Base-by-base conservation (phyloP, 2,797 vertebrate species). In the Ambastaia sidthimunki region DNA sequence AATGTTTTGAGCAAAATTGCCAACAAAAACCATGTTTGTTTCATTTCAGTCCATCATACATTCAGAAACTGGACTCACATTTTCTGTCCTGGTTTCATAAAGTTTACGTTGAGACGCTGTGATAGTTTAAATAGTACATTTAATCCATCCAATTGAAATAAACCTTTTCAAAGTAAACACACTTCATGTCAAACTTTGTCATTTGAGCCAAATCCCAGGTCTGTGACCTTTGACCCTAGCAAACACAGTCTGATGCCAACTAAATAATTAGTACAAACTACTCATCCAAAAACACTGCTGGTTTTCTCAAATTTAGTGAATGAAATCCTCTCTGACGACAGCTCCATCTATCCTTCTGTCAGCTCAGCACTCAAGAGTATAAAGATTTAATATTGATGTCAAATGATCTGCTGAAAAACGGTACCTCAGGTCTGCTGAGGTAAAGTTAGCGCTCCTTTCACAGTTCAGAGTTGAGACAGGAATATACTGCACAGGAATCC, bases 261-360 rank as follows among this genome's bases (percentile, higher is more conserved):
- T 62, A 68, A 62, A 54, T 76, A 54, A 76, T 50, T 21, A 50
- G 16, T 47, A 44, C 50, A 66, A 81, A 69, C 37, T 74, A 16
- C 18, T 12, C 12, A 48, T 21, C 55, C 25, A 80, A 23, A 72
- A 71, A 80, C 50, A 50, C n/a, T 1, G 15, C 10, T 1, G 18
- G 0, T 50, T 70, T 55, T 34, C 54, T 23, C 25, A 69, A 74
- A 25, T 4, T n/a, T n/a, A 57, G 48, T 2, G 21, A 66, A 57
- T 71, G 66, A 34, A 52, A 25, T 44, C 63, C 18, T 55, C 65
- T 57, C 55, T 62, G 3, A 15, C 34, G 21, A 60, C 19, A 0
- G 2, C 55, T 73, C 37, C 12, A 48, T 62, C 41, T 48, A 0
- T 28, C 5, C 57, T 31, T 0, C 28, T 23, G 23, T 60, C 71